A percentile compares a stretch with the other conserved stretches of the same genome.
Evolutionary conservation across 2,888 invertebrate species (phyloP).

Genomic region (Lithophane leautieri): DNA sequence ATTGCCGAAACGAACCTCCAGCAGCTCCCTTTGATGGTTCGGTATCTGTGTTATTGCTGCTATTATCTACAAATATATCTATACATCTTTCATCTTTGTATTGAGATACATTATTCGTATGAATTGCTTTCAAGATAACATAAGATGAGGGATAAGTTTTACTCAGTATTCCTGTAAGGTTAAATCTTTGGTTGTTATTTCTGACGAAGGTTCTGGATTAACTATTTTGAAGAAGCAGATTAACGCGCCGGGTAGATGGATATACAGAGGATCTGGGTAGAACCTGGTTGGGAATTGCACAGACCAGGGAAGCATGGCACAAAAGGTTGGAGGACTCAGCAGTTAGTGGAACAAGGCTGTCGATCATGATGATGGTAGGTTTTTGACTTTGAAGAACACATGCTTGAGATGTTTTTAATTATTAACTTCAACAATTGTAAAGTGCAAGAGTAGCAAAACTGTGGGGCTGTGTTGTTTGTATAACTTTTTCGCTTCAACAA

Average conservation of each 20-base stretch:
- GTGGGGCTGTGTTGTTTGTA: slow-evolving; percentile 66
- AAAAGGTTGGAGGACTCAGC: no score
- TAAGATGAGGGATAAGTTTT: slow-evolving; percentile 25
- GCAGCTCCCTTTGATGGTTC: slow-evolving; percentile 68
- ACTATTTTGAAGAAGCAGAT: neutral
- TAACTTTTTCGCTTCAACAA: neutral
- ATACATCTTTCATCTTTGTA: slow-evolving; percentile 58
- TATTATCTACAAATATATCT: slow-evolving; percentile 66
- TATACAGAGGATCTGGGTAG: neutral
- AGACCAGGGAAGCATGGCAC: neutral
- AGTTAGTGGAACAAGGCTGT: no score
- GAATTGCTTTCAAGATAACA: slow-evolving; percentile 53
- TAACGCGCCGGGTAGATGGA: neutral
- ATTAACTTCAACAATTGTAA: slow-evolving; percentile 42
- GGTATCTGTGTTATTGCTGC: slow-evolving; percentile 68
- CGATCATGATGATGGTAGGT: neutral
- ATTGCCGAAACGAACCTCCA: slow-evolving; percentile 58
- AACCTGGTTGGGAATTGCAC: neutral
- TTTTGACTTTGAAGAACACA: neutral
- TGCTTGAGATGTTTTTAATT: neutral
- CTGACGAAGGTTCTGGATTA: neutral
- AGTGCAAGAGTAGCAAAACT: slow-evolving; percentile 74
- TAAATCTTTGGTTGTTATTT: slow-evolving; percentile 36
- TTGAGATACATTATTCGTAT: slow-evolving; percentile 52
- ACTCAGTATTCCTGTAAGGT: slow-evolving; percentile 15